Base-by-base conservation (phyloP, 2,113 vertebrate genomes). In the Lepus americanus region DNA sequence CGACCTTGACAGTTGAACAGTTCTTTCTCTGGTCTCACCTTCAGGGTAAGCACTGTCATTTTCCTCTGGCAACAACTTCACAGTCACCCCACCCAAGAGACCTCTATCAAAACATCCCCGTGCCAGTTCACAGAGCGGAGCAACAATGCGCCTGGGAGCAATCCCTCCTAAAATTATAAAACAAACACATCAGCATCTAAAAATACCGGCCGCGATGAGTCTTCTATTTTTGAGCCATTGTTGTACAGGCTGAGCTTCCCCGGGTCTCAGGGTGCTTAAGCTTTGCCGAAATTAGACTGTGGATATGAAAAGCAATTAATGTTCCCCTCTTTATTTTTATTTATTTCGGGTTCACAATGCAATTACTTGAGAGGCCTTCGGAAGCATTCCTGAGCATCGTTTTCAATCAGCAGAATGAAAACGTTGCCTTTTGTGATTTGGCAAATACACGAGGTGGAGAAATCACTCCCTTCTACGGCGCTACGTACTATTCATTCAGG, bases 401-500 rank as follows among this genome's bases (percentile, higher is more conserved):
- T 97, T 97, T 97, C 98, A 96, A 98, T 98, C 97, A 74, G 74
- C 95, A 96, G 96, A 98, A 98, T 98, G 98, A 96, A 98, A 98
- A 98, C 96, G 98, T 98, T 70, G 87, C 95, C 97, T 98, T 98
- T 97, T 98, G 98, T 98, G 97, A 98, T 97, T 93, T 97, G 94
- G 97, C 98, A 98, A 99, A 98, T 97, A 98, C 98, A 98, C 77
- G 31, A 86, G 82, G 97, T 97, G 97, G 96, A 97, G 98, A 98
- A 98, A 98, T 98, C 98, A 98, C 97, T 98, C 98, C 98, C 98
- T 98, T 97, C 97, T 97, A 97, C 97, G 98, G 98, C 96, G 86
- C 92, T 92, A 97, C 97, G 97, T 98, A 98, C 98, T 98, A 97
- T 99, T 98, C 98, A 98, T 98, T 98, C 97, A 98, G 98, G 97